phyloP scores from a whole-genome alignment of 2,888 invertebrate species.

The Corythucha ciliata region DNA sequence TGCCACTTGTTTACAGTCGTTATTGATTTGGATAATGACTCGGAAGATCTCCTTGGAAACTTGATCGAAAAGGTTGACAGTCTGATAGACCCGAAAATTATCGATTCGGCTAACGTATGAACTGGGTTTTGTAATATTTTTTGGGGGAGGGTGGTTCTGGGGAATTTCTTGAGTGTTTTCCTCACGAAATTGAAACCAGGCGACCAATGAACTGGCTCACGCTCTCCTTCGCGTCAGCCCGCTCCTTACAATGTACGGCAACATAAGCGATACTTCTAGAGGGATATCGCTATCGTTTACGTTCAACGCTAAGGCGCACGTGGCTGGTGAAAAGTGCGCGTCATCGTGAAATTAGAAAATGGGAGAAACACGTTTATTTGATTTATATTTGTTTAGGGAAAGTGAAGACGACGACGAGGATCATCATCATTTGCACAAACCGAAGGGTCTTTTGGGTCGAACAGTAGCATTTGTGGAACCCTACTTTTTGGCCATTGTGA shows the following conservation, averaged over 20 bases:
- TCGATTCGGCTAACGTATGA: slow-evolving; percentile 26
- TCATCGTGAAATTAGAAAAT: background rate
- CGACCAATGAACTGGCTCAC: slow-evolving; percentile 25
- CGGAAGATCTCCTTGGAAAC: slow-evolving; percentile 26
- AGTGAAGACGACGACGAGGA: slow-evolving; percentile 9
- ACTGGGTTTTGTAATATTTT: background rate
- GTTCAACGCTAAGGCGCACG: slow-evolving; percentile 27
- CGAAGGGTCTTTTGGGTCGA: slow-evolving; percentile 15
- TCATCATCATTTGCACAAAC: background rate
- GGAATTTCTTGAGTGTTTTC: too few species aligned
- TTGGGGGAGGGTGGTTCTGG: background rate
- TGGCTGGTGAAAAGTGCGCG: background rate
- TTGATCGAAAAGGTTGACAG: slow-evolving; percentile 27
- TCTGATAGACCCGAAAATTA: slow-evolving; percentile 26
- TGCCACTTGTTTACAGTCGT: slow-evolving; percentile 25
- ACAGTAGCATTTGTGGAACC: slow-evolving; percentile 20
- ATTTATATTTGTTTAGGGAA: background rate
- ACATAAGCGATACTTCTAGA: slow-evolving; percentile 24
- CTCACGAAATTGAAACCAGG: slow-evolving; percentile 17
- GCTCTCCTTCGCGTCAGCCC: slow-evolving; percentile 27
- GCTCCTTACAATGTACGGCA: slow-evolving; percentile 23
- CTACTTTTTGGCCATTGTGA: slow-evolving; percentile 15
- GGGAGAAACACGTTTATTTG: too few species aligned
- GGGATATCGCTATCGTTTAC: slow-evolving; percentile 24
- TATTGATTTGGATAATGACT: slow-evolving; percentile 28